Evolutionary conservation across 2,797 vertebrate genomes (phyloP).

Genomic region (Sebastes melanostomus): DNA sequence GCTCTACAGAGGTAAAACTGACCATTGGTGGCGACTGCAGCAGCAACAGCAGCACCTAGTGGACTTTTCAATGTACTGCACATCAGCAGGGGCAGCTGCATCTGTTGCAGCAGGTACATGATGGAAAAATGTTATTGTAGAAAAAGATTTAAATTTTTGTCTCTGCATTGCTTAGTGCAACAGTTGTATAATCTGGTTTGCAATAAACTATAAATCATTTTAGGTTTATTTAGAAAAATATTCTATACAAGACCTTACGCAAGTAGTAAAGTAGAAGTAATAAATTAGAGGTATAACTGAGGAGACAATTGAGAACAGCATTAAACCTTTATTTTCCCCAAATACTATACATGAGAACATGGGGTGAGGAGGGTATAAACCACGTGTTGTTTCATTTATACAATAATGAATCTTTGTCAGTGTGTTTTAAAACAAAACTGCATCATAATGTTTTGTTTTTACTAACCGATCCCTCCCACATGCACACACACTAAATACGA

Average conservation of each 20-base stretch:
- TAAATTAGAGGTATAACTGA: background rate
- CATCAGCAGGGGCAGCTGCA: background rate
- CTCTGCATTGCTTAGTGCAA: background rate
- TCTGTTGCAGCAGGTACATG: fast-evolving
- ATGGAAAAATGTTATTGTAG: background rate
- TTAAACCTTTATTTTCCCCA: background rate
- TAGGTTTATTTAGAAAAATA: background rate
- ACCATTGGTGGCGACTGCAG: background rate
- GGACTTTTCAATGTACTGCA: background rate
- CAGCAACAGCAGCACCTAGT: background rate
- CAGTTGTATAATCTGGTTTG: background rate
- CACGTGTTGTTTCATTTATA: background rate
- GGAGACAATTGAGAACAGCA: background rate
- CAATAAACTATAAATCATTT: background rate
- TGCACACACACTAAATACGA: background rate
- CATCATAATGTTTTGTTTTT: background rate
- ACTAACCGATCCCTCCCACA: background rate
- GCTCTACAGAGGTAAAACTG: background rate
- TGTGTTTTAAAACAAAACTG: too few relatives aligned
- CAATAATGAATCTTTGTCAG: background rate
- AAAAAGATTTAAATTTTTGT: background rate
- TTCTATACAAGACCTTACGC: too few relatives aligned
- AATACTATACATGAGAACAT: background rate
- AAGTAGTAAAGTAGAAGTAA: background rate
- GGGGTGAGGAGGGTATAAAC: background rate